A percentile compares a stretch with the other conserved stretches of the same genome.
Evolutionary conservation across 1,140 invertebrate species (phyloP).

Genomic region (Trichoplusia ni): DNA sequence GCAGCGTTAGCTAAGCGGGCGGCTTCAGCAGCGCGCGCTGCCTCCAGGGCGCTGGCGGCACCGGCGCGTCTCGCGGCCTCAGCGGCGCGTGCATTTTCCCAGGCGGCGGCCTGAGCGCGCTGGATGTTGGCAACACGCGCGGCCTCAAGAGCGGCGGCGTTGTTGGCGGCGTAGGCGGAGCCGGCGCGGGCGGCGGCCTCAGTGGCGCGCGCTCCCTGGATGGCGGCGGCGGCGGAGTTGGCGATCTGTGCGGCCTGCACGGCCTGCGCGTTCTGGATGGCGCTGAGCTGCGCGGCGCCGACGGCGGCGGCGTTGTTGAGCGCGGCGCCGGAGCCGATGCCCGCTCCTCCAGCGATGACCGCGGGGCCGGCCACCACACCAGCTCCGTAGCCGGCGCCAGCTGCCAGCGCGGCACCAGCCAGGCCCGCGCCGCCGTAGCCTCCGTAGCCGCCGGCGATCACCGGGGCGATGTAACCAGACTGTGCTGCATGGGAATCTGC

Average conservation of each 20-base stretch:
- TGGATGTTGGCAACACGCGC: slow-evolving; percentile 68
- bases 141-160: slow-evolving; percentile 69
- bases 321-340: slow-evolving; percentile 52
- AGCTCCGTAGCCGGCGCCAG: slow-evolving; percentile 26
- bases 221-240: slow-evolving; percentile 67
- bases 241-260: slow-evolving; percentile 67
- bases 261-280: slow-evolving; percentile 76
- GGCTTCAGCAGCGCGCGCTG: slow-evolving; percentile 65
- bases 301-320: slow-evolving; percentile 68
- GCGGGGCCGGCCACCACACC: slow-evolving; percentile 32
- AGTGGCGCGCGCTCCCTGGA: slow-evolving; percentile 65
- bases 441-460: slow-evolving; percentile 35
- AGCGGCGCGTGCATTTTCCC: slow-evolving; percentile 66
- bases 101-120: slow-evolving; percentile 68
- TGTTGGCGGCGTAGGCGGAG: slow-evolving; percentile 63
- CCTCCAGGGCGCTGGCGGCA: slow-evolving; percentile 53
- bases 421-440: slow-evolving; percentile 40
- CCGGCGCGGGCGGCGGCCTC: slow-evolving; percentile 67
- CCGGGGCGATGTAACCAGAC: slow-evolving; percentile 44
- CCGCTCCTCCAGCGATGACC: slow-evolving; percentile 30
- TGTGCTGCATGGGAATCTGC: slow-evolving; percentile 53
- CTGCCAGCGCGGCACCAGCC: slow-evolving; percentile 31
- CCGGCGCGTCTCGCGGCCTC: slow-evolving; percentile 68
- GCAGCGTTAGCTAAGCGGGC: slow-evolving; percentile 69
- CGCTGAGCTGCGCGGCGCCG: slow-evolving; percentile 67